Evolutionary conservation across 2,888 invertebrate species (phyloP), one percentile per base, ranked within the genome.

Genomic region (Caenorhabditis drosophilae): DNA sequence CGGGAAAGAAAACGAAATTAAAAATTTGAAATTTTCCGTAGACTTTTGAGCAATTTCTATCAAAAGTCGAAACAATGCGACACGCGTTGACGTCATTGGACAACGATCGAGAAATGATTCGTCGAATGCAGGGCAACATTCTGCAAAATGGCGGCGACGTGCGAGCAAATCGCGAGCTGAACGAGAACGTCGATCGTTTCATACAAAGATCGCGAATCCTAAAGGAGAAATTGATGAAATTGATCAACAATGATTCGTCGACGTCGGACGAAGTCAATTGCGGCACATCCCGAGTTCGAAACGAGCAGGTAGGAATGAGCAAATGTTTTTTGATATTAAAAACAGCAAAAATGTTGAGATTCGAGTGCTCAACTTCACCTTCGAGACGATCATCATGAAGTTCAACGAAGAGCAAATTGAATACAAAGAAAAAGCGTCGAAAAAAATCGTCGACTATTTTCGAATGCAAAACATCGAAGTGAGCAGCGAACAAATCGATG

Each of bases 401-500:
- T 62, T 62, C 49, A 53, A 40, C 34, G 62, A 62, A 16, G 62
- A 62, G 20, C 62, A 62, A 31, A 22, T 45, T 2, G 25, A 36
- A 0, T 62, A 57, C 31, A 56, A 56, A 25, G 48, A 31, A 23
- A 26, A 34, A 27, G 56, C 62, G 20, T 44, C 48, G 0, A 35
- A 22, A 20, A 62, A 62, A 22, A 52, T 62, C 7, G 51, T 36
- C 36, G 56, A 48, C 7, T 62, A 62, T 12, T 25, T 56, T 1
- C 36, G 41, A 49, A 53, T 50, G 31, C 62, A 62, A 22, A 57
- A 62, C 23, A 53, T 62, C 16, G 34, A 62, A 20, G 56, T 62
- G 26, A 40, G 52, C 0, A 53, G 53, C 26, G 36, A 16, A 9
- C 48, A 57, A 18, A 57, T 62, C 31, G 50, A 57, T 15, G 44